A percentile compares a stretch with the other conserved stretches of the same genome.
Evolutionary conservation across 2,113 vertebrate species (phyloP).

Genomic region (Trematomus loennbergii): DNA sequence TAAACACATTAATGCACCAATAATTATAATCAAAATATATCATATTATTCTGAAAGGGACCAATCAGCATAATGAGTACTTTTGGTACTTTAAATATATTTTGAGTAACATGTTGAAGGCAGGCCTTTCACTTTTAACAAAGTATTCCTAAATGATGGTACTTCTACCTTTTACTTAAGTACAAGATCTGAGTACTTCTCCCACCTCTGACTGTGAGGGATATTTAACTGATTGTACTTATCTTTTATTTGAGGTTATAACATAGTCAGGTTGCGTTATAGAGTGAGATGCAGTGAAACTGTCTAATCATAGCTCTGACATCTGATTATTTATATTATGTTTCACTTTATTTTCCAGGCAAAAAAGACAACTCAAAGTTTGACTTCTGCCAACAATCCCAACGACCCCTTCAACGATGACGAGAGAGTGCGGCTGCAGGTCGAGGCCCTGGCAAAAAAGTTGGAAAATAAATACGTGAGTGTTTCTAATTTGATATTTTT

Average conservation of each 20-base stretch:
- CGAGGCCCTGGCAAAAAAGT: conserved; percentile 94
- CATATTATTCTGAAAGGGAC: too few species aligned
- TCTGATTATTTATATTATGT: not conserved
- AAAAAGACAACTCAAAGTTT: conserved; percentile 63
- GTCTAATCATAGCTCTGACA: not conserved
- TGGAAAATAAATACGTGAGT: conserved; percentile 99
- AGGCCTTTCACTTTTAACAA: too few species aligned
- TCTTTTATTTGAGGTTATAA: not conserved
- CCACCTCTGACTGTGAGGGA: too few species aligned
- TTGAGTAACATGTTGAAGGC: too few species aligned
- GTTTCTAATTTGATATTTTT: not conserved
- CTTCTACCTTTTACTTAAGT: too few species aligned
- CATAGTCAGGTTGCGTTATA: not conserved
- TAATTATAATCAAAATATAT: too few species aligned
- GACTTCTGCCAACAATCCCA: conserved; percentile 63
- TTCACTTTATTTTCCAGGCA: conserved; percentile 52
- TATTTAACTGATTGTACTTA: not conserved
- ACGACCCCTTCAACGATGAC: conserved; percentile 90
- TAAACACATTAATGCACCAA: too few species aligned
- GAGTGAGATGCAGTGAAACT: not conserved
- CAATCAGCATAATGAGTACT: too few species aligned
- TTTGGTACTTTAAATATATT: too few species aligned
- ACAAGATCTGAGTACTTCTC: too few species aligned
- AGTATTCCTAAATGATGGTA: too few species aligned
- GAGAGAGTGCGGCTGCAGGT: conserved; percentile 89